phyloP scores from a whole-genome alignment of 1,140 invertebrate species.

The Leptinotarsa lineolata region DNA sequence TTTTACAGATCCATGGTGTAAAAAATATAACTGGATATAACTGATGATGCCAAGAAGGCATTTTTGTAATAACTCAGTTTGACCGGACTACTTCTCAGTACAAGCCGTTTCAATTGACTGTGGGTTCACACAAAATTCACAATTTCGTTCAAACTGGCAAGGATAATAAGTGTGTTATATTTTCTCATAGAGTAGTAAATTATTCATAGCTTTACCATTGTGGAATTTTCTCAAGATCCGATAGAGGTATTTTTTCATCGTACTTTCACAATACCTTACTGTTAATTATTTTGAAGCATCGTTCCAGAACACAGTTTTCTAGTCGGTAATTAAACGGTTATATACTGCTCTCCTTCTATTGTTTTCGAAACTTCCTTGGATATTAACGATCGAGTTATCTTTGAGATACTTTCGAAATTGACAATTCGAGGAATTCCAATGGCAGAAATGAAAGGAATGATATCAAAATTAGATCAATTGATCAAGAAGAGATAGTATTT shows the following conservation, averaged over 20 bases:
- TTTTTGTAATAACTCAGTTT: too few relatives aligned
- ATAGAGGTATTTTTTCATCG: background rate
- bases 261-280: background rate
- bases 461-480: too few relatives aligned
- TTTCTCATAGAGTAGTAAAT: background rate
- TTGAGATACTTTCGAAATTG: too few relatives aligned
- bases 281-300: conserved; percentile 6
- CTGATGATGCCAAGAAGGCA: too few relatives aligned
- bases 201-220: background rate
- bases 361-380: background rate
- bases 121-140: background rate
- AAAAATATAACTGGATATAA: too few relatives aligned
- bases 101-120: background rate
- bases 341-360: background rate
- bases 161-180: background rate
- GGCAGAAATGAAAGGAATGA: too few relatives aligned
- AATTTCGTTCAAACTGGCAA: background rate
- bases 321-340: background rate
- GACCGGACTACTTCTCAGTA: too few relatives aligned
- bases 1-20: too few relatives aligned
- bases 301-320: conserved; percentile 8
- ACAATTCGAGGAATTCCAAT: too few relatives aligned
- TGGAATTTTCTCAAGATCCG: background rate
- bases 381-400: too few relatives aligned
- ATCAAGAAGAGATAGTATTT: too few relatives aligned